Base-by-base conservation (phyloP, 1,140 invertebrate genomes). In the Pinna nobilis region DNA sequence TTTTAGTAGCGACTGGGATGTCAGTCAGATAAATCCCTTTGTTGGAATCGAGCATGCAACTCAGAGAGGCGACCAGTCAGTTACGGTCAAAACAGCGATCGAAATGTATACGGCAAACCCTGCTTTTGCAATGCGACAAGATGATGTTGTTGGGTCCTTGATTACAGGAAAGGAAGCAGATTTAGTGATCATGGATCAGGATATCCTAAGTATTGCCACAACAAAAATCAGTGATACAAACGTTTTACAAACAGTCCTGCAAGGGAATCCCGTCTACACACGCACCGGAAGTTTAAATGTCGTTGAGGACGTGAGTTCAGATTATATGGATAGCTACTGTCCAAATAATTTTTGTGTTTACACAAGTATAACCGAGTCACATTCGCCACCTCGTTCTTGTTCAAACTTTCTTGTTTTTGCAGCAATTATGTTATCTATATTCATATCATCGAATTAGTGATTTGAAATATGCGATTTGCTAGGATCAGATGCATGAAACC, bases 41-140 rank as follows among this genome's bases (percentile, higher is more conserved):
- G 23, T 69, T 1, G 75, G 75, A 30, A 73, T 77, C 15, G 47
- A 72, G 23, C 47, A 73, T 47, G 70, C 70, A 3, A 41, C 49
- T 6, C 5, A 53, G 9, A 63, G 75, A 63, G 70, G 70, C 32
- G 30, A 55, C 11, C 57, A 77, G 25, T 69, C 70, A 28, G 70
- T 77, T 7, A 32, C 28, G 5, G 30, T 72, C 4, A 77, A 77
- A 28, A 39, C 57, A 28, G 70, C 75, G 1, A 49, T 77, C 35
- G 75, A 77, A 72, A 72, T 77, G 69, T 77, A 77, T 44, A 77
- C 75, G 2, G 66, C 73, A 5, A 77, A 73, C 41, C 51, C 69
- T 32, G 75, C 75, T 1, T 77, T 44, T n/a, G 75, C 61, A 5
- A 77, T 77, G 75, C 23, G 75, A 63, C 75, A 77, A 30, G 75